A percentile compares a stretch with the other conserved stretches of the same genome.
phyloP scores from a whole-genome alignment of 2,113 vertebrate species.

The Serilophus lunatus region DNA sequence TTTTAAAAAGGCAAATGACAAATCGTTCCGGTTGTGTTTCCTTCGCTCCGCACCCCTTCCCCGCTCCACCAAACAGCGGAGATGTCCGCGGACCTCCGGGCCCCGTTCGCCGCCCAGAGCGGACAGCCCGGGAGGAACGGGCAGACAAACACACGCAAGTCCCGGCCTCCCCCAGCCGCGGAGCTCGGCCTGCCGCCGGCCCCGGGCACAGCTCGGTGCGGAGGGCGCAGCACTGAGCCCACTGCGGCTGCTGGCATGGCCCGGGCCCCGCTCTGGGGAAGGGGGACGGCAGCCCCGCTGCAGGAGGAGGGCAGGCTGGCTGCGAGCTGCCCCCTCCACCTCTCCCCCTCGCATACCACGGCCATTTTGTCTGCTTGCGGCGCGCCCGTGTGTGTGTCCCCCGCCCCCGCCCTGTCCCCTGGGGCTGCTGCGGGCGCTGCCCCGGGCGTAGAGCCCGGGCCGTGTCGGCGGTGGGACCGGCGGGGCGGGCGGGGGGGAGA shows the following conservation, averaged over 20 bases:
- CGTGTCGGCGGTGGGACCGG: background rate
- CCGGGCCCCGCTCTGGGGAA: background rate
- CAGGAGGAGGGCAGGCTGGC: background rate
- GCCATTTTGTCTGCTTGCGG: constrained; percentile 47
- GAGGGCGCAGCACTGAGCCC: background rate
- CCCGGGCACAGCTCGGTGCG: background rate
- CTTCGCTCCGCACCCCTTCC: background rate
- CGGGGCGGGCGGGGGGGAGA: background rate
- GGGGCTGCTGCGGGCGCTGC: background rate
- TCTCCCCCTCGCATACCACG: background rate
- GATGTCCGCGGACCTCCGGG: background rate
- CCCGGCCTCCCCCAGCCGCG: background rate
- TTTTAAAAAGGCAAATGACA: background rate
- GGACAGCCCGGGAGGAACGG: background rate
- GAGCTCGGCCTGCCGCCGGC: background rate
- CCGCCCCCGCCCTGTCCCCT: background rate
- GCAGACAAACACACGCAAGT: background rate
- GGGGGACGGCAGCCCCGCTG: background rate
- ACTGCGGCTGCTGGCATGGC: background rate
- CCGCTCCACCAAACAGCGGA: background rate
- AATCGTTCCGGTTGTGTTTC: background rate
- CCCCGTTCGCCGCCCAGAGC: background rate
- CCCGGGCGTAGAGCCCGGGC: background rate
- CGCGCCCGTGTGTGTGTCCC: background rate
- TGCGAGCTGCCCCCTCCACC: background rate